Base-by-base conservation (phyloP, 2,113 vertebrate species). In the Tapirus terrestris region DNA sequence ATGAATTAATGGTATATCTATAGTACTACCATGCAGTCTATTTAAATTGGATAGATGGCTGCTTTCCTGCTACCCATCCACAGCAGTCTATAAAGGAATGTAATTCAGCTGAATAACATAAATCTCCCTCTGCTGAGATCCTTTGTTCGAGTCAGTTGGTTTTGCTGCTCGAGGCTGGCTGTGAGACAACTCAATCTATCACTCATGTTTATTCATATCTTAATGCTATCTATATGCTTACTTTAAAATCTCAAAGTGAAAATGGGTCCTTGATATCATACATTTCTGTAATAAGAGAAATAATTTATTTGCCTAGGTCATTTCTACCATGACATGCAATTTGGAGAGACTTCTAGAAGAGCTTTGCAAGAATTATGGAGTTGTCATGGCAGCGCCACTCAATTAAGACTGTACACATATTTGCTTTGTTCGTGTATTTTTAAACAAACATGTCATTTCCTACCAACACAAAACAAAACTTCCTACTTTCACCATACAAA, bases 1-100 rank as follows among this genome's bases (percentile, higher is more conserved):
- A 95, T 97, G 94, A 97, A 97, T 98, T 98, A 97, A 98, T 96
- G 61, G 91, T 58, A n/a, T 92, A 96, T 96, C 97, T 98, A 93
- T 73, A 95, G 53, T 79, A 91, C 89, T 80, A 94, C 92, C 76
- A 82, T 21, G 5, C 83, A 97, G 95, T 97, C 97, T 97, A 96
- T 98, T 98, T 97, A 98, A 97, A 97, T 95, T 1, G 45, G 81
- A 96, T 97, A 97, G 97, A 98, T 97, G 90, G 67, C 90, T 97
- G 95, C 96, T 98, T 96, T 96, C 91, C 94, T 89, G 61, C 20
- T 96, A 45, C 95, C 92, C 92, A 94, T 95, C 97, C 82, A 48
- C 90, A 79, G 72, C 90, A 96, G 97, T 97, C 95, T 98, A 98
- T 97, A 97, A 98, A 96, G 87, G 75, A 97, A 96, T 96, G 90